Evolutionary conservation across 2,888 invertebrate genomes (phyloP), one percentile per base, ranked within the genome.

Genomic region (Drosophila kanekoi): DNA sequence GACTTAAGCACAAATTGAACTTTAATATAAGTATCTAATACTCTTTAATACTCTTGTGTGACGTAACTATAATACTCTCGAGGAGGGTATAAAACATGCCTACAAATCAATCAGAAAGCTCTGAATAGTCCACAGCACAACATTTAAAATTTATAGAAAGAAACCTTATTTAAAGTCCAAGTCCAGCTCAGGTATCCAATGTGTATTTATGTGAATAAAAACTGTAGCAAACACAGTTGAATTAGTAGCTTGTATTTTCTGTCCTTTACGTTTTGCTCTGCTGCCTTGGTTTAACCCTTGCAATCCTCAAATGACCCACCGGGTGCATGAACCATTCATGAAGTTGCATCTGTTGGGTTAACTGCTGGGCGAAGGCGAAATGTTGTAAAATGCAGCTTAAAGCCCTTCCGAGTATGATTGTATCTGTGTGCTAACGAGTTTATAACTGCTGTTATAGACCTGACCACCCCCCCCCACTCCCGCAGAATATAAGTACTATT

Each of bases 361-460:
- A 28, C 28, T 28, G 69, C 62, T 61, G 67, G 33, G 68, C 63
- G 65, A 53, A 66, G 63, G 59, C 49, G 72, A 60, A 57, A 72
- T 69, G 72, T 68, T 68, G 65, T 14, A 63, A 65, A 65, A 54
- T 62, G 43, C 4, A 59, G 61, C 76, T 65, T 76, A 51, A 52
- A 73, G 64, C 51, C 56, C 40, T 23, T 53, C 18, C 16, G 3
- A 37, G 37, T n/a, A 9, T 10, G 20, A 14, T 16, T 44, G 16
- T 20, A 40, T 71, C 18, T 49, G 44, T 49, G 53, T 47, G 62
- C 54, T 80, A 83, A 83, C 75, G 76, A 83, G 81, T 52, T 78
- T 68, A 72, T 72, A 76, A 67, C 73, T 68, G 63, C 23, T 44
- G 41, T 37, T 23, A 35, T 23, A 51, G 9, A 56, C 38, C 32